Conservation (phyloP, 1,140 invertebrate species). For the Pseudomyrmex flavicornis region DNA sequence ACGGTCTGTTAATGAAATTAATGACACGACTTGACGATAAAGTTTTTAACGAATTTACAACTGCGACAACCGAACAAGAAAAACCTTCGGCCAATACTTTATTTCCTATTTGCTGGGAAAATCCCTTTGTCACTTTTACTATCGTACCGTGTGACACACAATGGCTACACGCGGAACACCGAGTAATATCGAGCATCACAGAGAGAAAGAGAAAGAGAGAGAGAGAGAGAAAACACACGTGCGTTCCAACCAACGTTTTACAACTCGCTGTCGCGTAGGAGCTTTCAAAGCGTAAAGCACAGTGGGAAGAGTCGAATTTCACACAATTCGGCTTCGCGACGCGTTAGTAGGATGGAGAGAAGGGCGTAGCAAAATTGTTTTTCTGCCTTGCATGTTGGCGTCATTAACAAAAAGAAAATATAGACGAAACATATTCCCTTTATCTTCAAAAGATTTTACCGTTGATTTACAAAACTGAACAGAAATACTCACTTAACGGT, state of each 20-base stretch:
- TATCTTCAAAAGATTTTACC: background rate
- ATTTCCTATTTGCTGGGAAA: slow-evolving; percentile 59
- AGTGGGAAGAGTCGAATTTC: slow-evolving; percentile 59
- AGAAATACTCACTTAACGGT: slow-evolving; percentile 18
- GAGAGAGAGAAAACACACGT: background rate
- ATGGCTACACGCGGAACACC: slow-evolving; percentile 41
- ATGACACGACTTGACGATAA: slow-evolving; percentile 42
- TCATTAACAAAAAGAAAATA: slow-evolving; percentile 30
- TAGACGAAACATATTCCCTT: slow-evolving; percentile 43
- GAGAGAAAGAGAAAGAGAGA: slow-evolving; percentile 39
- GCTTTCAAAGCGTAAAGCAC: slow-evolving; percentile 63
- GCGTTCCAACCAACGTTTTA: slow-evolving; percentile 67
- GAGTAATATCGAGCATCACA: slow-evolving; percentile 67
- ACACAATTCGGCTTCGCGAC: slow-evolving; percentile 41
- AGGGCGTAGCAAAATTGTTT: slow-evolving; percentile 62
- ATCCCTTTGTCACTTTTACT: slow-evolving; percentile 66
- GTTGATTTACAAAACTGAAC: background rate
- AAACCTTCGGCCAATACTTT: slow-evolving; percentile 35
- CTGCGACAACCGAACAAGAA: slow-evolving; percentile 16
- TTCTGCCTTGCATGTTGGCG: slow-evolving; percentile 49
- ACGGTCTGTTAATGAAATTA: slow-evolving; percentile 47
- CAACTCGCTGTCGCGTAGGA: slow-evolving; percentile 48
- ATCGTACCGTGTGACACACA: slow-evolving; percentile 25
- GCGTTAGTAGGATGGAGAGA: slow-evolving; percentile 22
- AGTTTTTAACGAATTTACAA: slow-evolving; percentile 61